Evolutionary conservation across 2,888 invertebrate genomes (phyloP).

Genomic region (Polymixis flavicincta): DNA sequence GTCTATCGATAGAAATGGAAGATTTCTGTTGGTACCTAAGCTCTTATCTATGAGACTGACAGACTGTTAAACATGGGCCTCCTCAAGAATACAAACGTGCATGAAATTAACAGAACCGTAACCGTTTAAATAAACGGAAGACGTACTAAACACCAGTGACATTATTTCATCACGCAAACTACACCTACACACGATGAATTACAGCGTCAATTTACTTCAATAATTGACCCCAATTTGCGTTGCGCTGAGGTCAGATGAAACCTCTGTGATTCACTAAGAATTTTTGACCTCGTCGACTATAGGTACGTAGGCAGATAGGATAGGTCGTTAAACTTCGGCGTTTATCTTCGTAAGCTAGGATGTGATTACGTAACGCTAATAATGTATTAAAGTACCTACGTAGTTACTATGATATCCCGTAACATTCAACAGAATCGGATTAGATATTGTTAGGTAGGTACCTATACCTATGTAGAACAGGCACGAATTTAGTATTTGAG

Average conservation of each 20-base stretch:
- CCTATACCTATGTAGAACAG: too few species aligned
- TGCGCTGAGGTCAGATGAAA: constrained; percentile 62
- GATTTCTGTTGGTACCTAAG: neutral
- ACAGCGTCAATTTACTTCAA: constrained; percentile 67
- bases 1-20: neutral
- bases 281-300: constrained; percentile 60
- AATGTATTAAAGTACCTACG: neutral
- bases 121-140: constrained; percentile 49
- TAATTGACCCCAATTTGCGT: constrained; percentile 68
- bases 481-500: too few species aligned
- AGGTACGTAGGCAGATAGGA: constrained; percentile 37
- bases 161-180: constrained; percentile 63
- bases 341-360: neutral
- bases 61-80: neutral
- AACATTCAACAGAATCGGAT: neutral
- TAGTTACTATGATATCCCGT: neutral
- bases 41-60: neutral
- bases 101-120: constrained; percentile 32
- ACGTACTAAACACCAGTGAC: constrained; percentile 42
- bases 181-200: constrained; percentile 67
- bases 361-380: neutral
- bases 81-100: constrained; percentile 22
- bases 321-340: constrained; percentile 48
- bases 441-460: neutral
- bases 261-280: constrained; percentile 66